A percentile compares a stretch with the other conserved stretches of the same genome.
Conservation (phyloP, 2,888 invertebrate species). For the Chloroclysta siterata region DNA sequence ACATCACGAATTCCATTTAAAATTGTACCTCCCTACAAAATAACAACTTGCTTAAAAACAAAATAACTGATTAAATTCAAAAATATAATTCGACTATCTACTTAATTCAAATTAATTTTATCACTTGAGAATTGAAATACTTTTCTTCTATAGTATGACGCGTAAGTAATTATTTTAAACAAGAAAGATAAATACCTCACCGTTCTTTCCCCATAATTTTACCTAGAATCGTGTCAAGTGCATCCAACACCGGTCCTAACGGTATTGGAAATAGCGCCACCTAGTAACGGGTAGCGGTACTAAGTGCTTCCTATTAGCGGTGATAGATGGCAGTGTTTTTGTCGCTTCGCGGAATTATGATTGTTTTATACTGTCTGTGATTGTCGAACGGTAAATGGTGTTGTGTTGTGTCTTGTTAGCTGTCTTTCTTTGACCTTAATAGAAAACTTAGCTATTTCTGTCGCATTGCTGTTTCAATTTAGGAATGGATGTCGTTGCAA, state of each 20-base stretch:
- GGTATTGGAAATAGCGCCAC: conserved; percentile 65
- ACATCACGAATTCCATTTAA: too few relatives aligned
- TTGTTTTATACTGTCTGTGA: conserved; percentile 19
- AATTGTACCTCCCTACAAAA: too few relatives aligned
- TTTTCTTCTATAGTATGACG: not conserved
- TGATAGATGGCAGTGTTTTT: conserved; percentile 64
- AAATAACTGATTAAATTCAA: too few relatives aligned
- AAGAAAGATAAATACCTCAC: conserved; percentile 12
- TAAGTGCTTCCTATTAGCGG: conserved; percentile 58
- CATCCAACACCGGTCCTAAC: conserved; percentile 34
- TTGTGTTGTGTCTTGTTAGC: conserved; percentile 32
- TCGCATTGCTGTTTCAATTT: too few relatives aligned
- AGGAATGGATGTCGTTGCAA: too few relatives aligned
- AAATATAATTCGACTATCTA: too few relatives aligned
- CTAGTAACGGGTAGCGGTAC: conserved; percentile 78
- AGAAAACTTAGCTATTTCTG: too few relatives aligned
- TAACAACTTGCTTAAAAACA: too few relatives aligned
- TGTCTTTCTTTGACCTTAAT: conserved; percentile 1
- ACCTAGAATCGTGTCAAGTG: conserved; percentile 34
- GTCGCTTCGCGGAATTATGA: conserved; percentile 29
- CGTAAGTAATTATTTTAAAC: not conserved
- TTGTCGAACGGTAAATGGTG: conserved; percentile 21
- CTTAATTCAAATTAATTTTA: too few relatives aligned
- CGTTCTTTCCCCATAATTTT: conserved; percentile 25
- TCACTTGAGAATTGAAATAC: too few relatives aligned